Conservation (phyloP, 2,888 invertebrate species). For the Torymus texanus region DNA sequence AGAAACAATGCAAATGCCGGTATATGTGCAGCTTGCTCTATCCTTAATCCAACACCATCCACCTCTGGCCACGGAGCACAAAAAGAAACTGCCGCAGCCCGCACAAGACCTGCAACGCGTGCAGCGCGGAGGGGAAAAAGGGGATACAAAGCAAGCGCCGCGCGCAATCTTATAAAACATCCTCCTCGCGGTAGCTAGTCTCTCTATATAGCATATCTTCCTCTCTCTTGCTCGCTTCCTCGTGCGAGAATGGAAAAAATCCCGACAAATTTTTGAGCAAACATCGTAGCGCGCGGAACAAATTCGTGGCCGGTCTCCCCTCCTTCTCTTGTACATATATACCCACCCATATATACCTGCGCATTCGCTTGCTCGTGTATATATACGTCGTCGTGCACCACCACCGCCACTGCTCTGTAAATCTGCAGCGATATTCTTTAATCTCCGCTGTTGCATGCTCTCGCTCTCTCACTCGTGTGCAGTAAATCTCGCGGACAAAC, state of each 20-base stretch:
- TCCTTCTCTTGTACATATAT: neutral
- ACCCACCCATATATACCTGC: neutral
- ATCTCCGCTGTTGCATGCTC: constrained; percentile 35
- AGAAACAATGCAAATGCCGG: too few relatives aligned
- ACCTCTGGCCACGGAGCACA: too few relatives aligned
- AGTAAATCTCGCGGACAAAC: constrained; percentile 73
- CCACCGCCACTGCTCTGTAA: neutral
- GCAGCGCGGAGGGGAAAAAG: too few relatives aligned
- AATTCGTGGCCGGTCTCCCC: constrained; percentile 40
- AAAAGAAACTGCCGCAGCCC: too few relatives aligned
- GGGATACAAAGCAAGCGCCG: too few relatives aligned
- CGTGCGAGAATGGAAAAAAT: constrained; percentile 3
- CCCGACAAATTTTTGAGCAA: constrained; percentile 51
- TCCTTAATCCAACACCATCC: too few relatives aligned
- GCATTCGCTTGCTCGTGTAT: constrained; percentile 1
- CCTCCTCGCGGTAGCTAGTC: too few relatives aligned
- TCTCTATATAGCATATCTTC: too few relatives aligned
- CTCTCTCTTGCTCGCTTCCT: too few relatives aligned
- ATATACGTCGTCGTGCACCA: neutral
- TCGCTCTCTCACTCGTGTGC: constrained; percentile 58
- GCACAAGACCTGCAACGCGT: too few relatives aligned
- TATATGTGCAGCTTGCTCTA: too few relatives aligned
- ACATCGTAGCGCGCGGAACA: constrained; percentile 42
- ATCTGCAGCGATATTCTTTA: constrained; percentile 28
- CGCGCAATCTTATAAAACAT: too few relatives aligned